Base-by-base conservation (phyloP, 2,113 vertebrate genomes). In the Mustela lutreola region DNA sequence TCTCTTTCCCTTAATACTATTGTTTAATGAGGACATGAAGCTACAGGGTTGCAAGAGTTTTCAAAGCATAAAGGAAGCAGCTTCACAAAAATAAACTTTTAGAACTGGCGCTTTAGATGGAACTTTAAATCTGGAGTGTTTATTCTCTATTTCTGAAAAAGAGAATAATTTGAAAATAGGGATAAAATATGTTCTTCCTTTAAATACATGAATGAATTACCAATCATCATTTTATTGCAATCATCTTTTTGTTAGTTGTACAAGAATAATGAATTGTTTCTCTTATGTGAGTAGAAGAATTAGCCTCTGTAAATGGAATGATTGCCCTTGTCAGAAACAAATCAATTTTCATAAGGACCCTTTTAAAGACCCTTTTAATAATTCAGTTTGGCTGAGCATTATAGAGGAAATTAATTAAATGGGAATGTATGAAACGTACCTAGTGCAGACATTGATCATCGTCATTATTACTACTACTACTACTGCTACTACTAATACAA, bases 301-400 rank as follows among this genome's bases (percentile, higher is more conserved):
- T 92, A 79, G 22, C 31, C 18, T 73, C 48, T 60, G 5, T 87
- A 73, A 90, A 16, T 85, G 56, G 18, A 96, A 16, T 82, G 28
- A 94, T 56, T 92, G 16, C 50, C 10, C 31, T 93, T 96, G 24
- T 97, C 56, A 80, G 9, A 79, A 95, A 39, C 11, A 93, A 91
- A 84, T 81, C 11, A 75, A 0, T 87, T 58, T 96, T 26, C 45
- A 42, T 33, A 45, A 91, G 12, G 18, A 81, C 18, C 1, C 10
- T 62, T 85, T 90, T 45, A 78, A 88, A 75, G 11, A 31, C 4
- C 3, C 12, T 80, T 93, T 70, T 71, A 75, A 63, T 63, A 87
- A 85, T 85, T 83, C 31, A 70, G 1, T 81, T 73, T 97, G 21
- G 48, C 48, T 82, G n/a, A 79, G 4, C 45, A 87, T 86, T 91